Evolutionary conservation across 1,140 invertebrate genomes (phyloP).

Genomic region (Nomia melanderi): DNA sequence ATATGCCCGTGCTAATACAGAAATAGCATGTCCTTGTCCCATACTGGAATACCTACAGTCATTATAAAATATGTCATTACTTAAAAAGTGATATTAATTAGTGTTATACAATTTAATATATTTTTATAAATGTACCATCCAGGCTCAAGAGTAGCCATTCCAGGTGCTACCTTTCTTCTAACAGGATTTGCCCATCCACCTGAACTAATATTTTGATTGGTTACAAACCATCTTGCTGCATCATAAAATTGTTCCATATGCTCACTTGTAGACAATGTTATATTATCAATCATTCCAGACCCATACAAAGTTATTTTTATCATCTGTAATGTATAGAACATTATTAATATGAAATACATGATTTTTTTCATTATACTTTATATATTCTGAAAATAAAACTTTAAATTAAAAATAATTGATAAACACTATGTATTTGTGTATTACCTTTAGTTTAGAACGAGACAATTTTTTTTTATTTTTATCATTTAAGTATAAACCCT

Average conservation of each 20-base stretch:
- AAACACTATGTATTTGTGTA: slow-evolving; percentile 1
- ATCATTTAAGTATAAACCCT: slow-evolving; percentile 86
- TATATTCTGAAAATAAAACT: slow-evolving; percentile 11
- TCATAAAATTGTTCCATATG: slow-evolving; percentile 95
- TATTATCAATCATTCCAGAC: slow-evolving; percentile 89
- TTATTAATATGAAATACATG: background rate
- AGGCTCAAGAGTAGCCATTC: slow-evolving; percentile 89
- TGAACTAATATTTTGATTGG: slow-evolving; percentile 89
- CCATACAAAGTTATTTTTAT: slow-evolving; percentile 87
- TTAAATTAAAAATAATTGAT: background rate
- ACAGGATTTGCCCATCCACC: slow-evolving; percentile 96
- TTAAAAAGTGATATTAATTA: background rate
- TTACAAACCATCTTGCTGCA: slow-evolving; percentile 96
- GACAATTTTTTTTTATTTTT: slow-evolving; percentile 87
- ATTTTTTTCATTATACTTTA: background rate
- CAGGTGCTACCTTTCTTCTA: slow-evolving; percentile 86
- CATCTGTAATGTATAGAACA: slow-evolving; percentile 75
- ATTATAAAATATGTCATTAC: slow-evolving; percentile 1
- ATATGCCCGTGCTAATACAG: slow-evolving; percentile 94
- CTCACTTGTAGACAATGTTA: slow-evolving; percentile 90
- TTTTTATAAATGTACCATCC: slow-evolving; percentile 86
- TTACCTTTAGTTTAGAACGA: slow-evolving; percentile 89
- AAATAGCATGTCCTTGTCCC: slow-evolving; percentile 98
- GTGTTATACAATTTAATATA: background rate
- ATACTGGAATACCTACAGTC: slow-evolving; percentile 93